Base-by-base conservation (phyloP, 2,888 invertebrate species). In the Euplexia lucipara region DNA sequence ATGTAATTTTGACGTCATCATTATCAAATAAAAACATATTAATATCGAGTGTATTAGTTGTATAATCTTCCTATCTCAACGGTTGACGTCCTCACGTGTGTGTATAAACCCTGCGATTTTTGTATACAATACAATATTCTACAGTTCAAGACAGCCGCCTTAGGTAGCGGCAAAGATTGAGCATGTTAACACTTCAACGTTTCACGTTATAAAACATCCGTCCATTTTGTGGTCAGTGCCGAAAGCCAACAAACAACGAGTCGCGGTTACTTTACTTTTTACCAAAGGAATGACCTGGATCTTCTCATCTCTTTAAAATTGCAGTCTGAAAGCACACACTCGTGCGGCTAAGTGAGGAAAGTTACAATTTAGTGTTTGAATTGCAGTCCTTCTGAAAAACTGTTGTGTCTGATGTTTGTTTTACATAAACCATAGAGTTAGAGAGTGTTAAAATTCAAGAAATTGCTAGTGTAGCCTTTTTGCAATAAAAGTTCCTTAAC, bases 241-340 rank as follows among this genome's bases (percentile, higher is more conserved):
- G 41, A 66, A 44, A 56, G 57, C 42, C 16, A 34, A 8, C 41
- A 66, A 59, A 59, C 47, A 65, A 20, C 41, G 26, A 53, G 37
- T 30, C 49, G 14, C 9, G 58, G 35, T 20, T 6, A 22, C 56
- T 57, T 64, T 70, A 42, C 54, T 60, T 52, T 66, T 37, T 48
- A 68, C 32, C 35, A 64, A 65, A 72, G 71, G 45, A 75, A 58
- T 58, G 54, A 66, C 65, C 61, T 64, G 32, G 64, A 64, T 64
- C 51, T 70, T 64, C 64, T 64, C 64, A 70, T 56, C 47, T 63
- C 54, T 68, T 73, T 45, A 60, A 66, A 74, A 62, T 56, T 54
- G 62, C 52, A 66, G 60, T 47, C 59, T 65, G 35, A 47, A n/a
- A 63, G 48, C 45, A 45, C 49, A 57, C 37, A 57, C 41, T 42